These are phyloP conservation scores for Actinopyga echinites DNA, from an alignment of 53 echinoderm and acorn worm genomes.

Conservation along the genomic window DNA sequence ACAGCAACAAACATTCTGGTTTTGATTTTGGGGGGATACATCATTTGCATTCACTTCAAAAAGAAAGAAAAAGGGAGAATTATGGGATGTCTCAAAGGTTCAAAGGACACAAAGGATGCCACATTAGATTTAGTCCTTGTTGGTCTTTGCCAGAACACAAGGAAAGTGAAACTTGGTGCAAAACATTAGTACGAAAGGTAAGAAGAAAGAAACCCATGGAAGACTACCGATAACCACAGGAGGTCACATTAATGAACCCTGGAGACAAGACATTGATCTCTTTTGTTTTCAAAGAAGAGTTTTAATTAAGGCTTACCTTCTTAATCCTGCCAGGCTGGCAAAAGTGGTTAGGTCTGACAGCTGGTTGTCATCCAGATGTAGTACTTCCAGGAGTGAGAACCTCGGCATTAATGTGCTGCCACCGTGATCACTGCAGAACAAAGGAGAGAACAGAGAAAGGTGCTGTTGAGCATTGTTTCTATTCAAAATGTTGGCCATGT, in stretches of 20 bases:
- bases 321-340: slow-evolving; percentile 88
- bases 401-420: slow-evolving; percentile 55
- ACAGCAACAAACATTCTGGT: too few species aligned
- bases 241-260: slow-evolving; percentile 3
- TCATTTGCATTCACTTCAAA: too few species aligned
- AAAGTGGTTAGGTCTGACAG: slow-evolving; percentile 90
- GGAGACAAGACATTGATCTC: not conserved
- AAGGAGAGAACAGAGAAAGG: not conserved
- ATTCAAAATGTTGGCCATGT: too few species aligned
- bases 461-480: too few species aligned
- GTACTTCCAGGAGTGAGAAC: slow-evolving; percentile 76
- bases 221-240: slow-evolving; percentile 12
- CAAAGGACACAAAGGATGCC: not conserved
- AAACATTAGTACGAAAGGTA: too few species aligned
- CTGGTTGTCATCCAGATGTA: slow-evolving; percentile 85
- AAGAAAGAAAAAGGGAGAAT: too few species aligned
- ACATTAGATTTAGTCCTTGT: not conserved
- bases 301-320: slow-evolving; percentile 58
- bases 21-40: too few species aligned
- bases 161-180: slow-evolving; percentile 11
- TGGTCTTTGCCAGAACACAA: not conserved
- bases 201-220: not conserved
- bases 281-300: slow-evolving; percentile 23
- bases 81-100: not conserved
- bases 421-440: slow-evolving; percentile 50